Base-by-base conservation (phyloP, 2,888 invertebrate species). In the Drosophila mimica region DNA sequence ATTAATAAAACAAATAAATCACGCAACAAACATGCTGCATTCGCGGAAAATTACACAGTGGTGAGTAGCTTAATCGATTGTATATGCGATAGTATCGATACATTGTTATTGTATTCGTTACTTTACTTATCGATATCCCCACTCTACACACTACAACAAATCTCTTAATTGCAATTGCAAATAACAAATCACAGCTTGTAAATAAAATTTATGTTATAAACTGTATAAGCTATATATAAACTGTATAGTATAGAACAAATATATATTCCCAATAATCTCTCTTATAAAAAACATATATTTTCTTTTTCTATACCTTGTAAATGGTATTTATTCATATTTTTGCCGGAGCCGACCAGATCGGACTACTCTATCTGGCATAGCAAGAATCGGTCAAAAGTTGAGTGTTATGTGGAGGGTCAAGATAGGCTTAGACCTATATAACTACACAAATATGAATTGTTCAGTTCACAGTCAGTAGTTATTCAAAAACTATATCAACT, bases 11-110 rank as follows among this genome's bases (percentile, higher is more conserved):
- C 25, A 52, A 63, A 53, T 65, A 63, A 63, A 70, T 78, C 79
- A 79, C 82, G 82, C 79, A 79, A 78, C 74, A 73, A 77, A 67
- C 82, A 78, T 81, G 78, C 79, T 66, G 73, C 63, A 53, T 63
- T 65, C 34, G 81, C 63, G 43, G 72, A 78, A 71, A 65, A 78
- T 65, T 62, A 64, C 40, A 43, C 43, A 57, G 46, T 60, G 52
- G 43, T 1, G 17, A 43, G 38, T n/a, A 30, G 25, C 30, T 13
- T 9, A 30, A 56, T 65, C 72, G 72, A 65, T 60, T 7, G 46
- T 30, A 0, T 17, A 0, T 17, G 0, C 56, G 53, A 51, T 70
- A 57, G 40, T 77, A 63, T 77, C 71, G 70, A 63, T 63, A 25
- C 0, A 31, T n/a, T 31, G 13, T 25, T 11, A 25, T 20, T 1